Base-by-base conservation (phyloP, 1,140 invertebrate genomes). In the Sycophila sp. region DNA sequence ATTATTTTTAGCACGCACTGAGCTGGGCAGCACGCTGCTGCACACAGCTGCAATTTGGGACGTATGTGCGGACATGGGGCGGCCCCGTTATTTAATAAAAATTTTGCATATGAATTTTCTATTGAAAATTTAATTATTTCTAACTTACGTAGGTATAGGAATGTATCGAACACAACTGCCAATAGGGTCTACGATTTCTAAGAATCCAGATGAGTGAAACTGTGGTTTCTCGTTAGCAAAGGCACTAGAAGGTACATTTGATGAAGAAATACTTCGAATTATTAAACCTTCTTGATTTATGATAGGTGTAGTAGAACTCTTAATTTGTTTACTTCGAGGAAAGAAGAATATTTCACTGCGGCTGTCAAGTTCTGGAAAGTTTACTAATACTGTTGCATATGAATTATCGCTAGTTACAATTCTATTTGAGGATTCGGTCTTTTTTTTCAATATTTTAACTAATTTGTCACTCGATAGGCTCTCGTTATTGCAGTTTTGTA, bases 181-280 rank as follows among this genome's bases (percentile, higher is more conserved):
- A 2, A 81, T 75, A 15, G 86, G 69, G 79, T 92, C 90, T 49
- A 87, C 83, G 17, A 91, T 82, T 80, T 92, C 90, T 34, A 92
- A 77, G 73, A 86, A 91, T 22, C 85, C 86, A 73, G 80, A 71
- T 19, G 78, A 58, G 38, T 67, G 73, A 2, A 5, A 15, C 38
- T 73, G 42, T 40, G 64, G 76, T 26, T 42, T 73, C 63, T 77
- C 74, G 2, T 75, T 66, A 19, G 36, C 65, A 59, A 77, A 62
- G 11, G 81, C 76, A n/a, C 77, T 74, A 13, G 65, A 53, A 0
- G 80, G 75, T 15, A 84, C 69, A 47, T 81, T 75, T 8, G 65
- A 51, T 4, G 60, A 5, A 7, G 63, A 55, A n/a, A 90, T 53
- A 1, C 83, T 81, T 59, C 84, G 75, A 4, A 90, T 77, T 30